Base-by-base conservation (phyloP, 2,888 invertebrate genomes). In the Aleiodes leptofemur region DNA sequence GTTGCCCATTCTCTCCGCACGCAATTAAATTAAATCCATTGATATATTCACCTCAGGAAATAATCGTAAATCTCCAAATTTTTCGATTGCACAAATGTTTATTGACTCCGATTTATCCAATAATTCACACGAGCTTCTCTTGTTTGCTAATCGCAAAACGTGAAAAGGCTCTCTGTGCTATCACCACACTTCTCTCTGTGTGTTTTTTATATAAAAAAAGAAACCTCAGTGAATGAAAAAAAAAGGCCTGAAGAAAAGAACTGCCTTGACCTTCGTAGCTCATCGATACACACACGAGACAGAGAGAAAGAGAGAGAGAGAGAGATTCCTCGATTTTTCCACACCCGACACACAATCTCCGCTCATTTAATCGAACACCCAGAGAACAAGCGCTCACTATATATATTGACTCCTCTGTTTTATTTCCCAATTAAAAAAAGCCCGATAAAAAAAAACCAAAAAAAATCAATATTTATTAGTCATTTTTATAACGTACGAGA, bases 121-220 rank as follows among this genome's bases (percentile, higher is more conserved):
- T 83, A 83, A 82, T 78, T 83, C 80, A 76, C 77, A 73, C 76
- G 69, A 48, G 76, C 43, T 74, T 72, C 71, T 75, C 72, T 71
- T 74, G 79, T 68, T 68, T 75, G 77, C 74, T 73, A 89, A 89
- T 89, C 89, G 86, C 79, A 81, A 82, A 88, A 89, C 89, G 87
- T 83, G 89, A 88, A 87, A 89, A 89, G 83, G 88, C 89, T 89
- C 87, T 89, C 80, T 82, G 83, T 83, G 85, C 83, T 88, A 88
- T 88, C 88, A 84, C 82, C 80, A 70, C 72, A 72, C 77, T 74
- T 74, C 59, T 69, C 78, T 69, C 64, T 23, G 23, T 23, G 23
- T 23, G 23, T 23, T 23, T 23, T 23, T 78, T 77, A n/a, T 79
- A 73, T 77, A 72, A 73, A 73, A 77, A 74, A 72, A n/a, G n/a